Evolutionary conservation across 1,140 invertebrate genomes (phyloP).

Genomic region (Conus betulinus): DNA sequence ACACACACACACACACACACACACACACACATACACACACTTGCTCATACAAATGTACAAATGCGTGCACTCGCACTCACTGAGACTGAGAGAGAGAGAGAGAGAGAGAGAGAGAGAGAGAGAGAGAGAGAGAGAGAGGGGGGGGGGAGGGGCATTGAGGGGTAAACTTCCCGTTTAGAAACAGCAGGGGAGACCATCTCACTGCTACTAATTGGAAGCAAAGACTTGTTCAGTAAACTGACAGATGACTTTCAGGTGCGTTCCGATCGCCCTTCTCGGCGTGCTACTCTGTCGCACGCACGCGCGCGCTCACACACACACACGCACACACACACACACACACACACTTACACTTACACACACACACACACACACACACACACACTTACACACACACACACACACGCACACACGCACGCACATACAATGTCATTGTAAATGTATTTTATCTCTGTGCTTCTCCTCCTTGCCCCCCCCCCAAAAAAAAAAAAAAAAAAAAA

Average conservation of each 20-base stretch:
- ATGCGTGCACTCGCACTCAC: no score
- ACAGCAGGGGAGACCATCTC: no score
- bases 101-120: constrained; percentile 30
- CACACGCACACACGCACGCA: not conserved
- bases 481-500: no score
- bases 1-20: no score
- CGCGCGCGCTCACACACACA: not conserved
- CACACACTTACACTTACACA: not conserved
- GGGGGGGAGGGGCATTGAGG: constrained; percentile 1
- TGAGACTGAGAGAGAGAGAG: not conserved
- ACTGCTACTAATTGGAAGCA: not conserved
- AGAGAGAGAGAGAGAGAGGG: constrained; percentile 32
- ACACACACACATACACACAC: no score
- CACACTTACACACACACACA: not conserved
- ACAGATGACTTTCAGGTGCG: not conserved
- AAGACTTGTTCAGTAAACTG: not conserved
- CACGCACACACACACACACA: constrained; percentile 10
- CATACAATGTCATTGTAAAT: no score
- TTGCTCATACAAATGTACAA: no score
- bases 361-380: not conserved
- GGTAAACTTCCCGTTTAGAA: not conserved
- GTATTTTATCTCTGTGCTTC: no score
- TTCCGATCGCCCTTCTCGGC: no score
- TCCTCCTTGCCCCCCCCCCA: not conserved
- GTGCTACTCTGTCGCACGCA: not conserved